Base-by-base conservation (phyloP, 1,140 invertebrate species). In the Calycopis cecrops region DNA sequence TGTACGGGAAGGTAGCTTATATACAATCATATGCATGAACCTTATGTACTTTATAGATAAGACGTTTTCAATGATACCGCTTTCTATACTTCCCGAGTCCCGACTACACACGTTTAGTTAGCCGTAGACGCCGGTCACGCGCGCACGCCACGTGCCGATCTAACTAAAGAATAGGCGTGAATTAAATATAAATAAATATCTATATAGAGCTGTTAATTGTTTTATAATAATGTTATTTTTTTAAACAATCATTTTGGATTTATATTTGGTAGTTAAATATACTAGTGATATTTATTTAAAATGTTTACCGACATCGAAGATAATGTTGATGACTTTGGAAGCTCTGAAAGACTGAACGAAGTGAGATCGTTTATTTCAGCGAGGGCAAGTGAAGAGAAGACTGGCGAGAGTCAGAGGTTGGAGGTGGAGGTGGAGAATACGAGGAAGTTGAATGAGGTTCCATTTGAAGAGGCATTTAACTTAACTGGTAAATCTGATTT, bases 381-480 rank as follows among this genome's bases (percentile, higher is more conserved):
- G 0, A 65, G 42, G 10, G 62, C 48, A 8, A 44, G 17, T 44
- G 40, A 9, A 14, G n/a, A 42, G 4, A 61, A 52, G 35, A 37
- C 35, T 38, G 56, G 58, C 7, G 57, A 60, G 40, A 42, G 48
- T 10, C 51, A 49, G 14, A 55, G 50, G 3, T 28, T 49, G 33
- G 48, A 58, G 38, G 50, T n/a, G 14, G 67, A 67, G 14, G 50
- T 47, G 10, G 67, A 70, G 11, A 71, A 64, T 60, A 49, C 65
- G 7, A 62, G 53, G 38, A 79, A 73, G 48, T 38, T 62, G 7
- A 73, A 65, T 11, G 77, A 84, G 64, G 48, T 71, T 0, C 65
- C 50, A 11, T 84, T 84, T 51, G 80, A 84, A 66, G 78, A 80
- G 54, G 80, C 80, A 8, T 77, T 84, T 53, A 79, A 84, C 55